Evolutionary conservation across 2,888 invertebrate species (phyloP).

Genomic region (Epinotia nisella): DNA sequence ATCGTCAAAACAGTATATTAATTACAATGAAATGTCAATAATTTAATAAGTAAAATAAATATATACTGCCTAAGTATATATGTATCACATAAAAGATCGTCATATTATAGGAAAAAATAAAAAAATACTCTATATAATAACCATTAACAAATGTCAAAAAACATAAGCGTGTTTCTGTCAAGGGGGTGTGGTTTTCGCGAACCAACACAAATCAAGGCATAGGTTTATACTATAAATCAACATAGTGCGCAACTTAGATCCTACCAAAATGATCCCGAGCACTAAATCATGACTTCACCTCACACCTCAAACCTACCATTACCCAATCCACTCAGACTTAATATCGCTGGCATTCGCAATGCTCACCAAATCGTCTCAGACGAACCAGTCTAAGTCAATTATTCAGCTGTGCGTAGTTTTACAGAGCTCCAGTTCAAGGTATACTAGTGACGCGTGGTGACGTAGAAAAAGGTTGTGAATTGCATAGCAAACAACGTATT

Average conservation of each 20-base stretch:
- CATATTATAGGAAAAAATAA: too few relatives aligned
- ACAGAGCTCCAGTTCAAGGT: neutral
- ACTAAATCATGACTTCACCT: conserved; percentile 17
- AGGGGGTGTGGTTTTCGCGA: too few relatives aligned
- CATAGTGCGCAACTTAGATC: neutral
- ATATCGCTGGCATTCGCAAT: neutral
- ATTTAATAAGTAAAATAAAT: too few relatives aligned
- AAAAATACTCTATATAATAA: too few relatives aligned
- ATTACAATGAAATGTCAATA: too few relatives aligned
- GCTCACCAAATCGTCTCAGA: neutral
- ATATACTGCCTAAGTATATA: too few relatives aligned
- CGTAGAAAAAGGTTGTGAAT: neutral
- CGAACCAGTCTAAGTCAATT: neutral
- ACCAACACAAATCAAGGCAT: too few relatives aligned
- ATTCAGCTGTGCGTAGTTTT: neutral
- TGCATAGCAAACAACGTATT: conserved; percentile 14
- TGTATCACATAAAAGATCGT: too few relatives aligned
- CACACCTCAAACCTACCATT: conserved; percentile 22
- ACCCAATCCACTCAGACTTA: conserved; percentile 8
- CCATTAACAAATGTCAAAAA: too few relatives aligned
- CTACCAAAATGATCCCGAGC: conserved; percentile 3
- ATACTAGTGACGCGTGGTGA: neutral
- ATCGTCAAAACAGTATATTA: too few relatives aligned
- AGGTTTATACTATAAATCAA: too few relatives aligned
- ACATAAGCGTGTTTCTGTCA: too few relatives aligned